Percentiles rank a stretch among this genome's conserved stretches.
Evolutionary conservation across 2,113 vertebrate genomes (phyloP).

Genomic region (Salvator merianae): DNA sequence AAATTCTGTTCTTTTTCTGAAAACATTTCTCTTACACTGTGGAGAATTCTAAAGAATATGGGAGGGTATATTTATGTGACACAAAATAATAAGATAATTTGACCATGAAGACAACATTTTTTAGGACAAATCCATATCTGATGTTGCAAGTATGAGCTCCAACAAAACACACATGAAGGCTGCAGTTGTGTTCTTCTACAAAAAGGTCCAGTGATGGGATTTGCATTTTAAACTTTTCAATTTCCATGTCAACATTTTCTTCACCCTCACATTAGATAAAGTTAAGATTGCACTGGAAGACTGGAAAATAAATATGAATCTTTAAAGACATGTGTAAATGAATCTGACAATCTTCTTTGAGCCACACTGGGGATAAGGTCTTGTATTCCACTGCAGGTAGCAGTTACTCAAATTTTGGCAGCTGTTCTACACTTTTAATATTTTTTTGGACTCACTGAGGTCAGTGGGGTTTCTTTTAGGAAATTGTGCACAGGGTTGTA

Average conservation of each 20-base stretch:
- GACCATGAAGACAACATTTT: not conserved
- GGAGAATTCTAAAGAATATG: not conserved
- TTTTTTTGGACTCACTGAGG: not conserved
- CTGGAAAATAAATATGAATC: not conserved
- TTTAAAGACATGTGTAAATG: not conserved
- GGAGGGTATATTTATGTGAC: not conserved
- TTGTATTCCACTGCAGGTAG: no score
- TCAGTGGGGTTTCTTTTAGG: not conserved
- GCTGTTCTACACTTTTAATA: not conserved
- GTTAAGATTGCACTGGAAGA: no score
- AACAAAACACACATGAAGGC: no score
- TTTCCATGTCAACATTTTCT: no score
- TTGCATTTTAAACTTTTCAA: no score
- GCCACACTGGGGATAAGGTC: not conserved
- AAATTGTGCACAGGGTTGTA: not conserved
- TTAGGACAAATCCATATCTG: not conserved
- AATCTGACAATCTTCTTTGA: not conserved
- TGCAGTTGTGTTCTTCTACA: no score
- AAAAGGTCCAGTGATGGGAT: no score
- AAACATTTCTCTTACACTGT: not conserved
- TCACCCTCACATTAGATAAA: no score
- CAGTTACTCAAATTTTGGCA: no score
- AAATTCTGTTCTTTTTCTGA: not conserved
- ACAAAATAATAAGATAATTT: not conserved
- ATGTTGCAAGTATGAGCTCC: not conserved